phyloP scores from a whole-genome alignment of 2,797 vertebrate genomes.

The Picus viridis region DNA sequence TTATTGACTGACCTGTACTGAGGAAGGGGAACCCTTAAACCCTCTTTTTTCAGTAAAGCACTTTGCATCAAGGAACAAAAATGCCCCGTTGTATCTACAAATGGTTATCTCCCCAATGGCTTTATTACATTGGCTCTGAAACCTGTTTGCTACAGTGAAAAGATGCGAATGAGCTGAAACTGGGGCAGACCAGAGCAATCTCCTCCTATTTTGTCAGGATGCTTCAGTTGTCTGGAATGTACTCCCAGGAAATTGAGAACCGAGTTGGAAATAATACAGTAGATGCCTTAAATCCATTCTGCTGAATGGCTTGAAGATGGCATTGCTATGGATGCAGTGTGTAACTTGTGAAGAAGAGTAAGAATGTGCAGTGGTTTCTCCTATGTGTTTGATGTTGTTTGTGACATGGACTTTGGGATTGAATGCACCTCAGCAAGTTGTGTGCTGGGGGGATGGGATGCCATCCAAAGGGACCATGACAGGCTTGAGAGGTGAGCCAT shows the following conservation, averaged over 20 bases:
- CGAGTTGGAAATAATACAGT: background rate
- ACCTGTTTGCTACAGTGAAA: background rate
- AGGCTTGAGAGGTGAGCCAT: too few relatives aligned
- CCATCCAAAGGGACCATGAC: too few relatives aligned
- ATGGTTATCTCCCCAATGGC: background rate
- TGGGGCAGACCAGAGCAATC: slow-evolving; percentile 9
- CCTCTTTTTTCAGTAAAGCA: background rate
- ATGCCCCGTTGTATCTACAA: background rate
- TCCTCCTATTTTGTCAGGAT: background rate
- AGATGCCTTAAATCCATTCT: background rate
- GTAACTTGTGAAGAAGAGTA: background rate
- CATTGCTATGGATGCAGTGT: background rate
- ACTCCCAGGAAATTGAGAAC: background rate
- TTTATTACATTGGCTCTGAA: slow-evolving; percentile 4
- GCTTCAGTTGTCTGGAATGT: slow-evolving; percentile 3
- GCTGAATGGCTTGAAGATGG: background rate
- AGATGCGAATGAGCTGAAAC: background rate
- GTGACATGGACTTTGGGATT: too few relatives aligned
- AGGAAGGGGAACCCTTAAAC: background rate
- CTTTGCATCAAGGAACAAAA: background rate
- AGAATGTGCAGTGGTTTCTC: background rate
- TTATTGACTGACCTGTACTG: background rate
- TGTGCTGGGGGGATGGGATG: too few relatives aligned
- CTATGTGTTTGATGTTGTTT: background rate
- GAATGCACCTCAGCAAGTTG: too few relatives aligned